Evolutionary conservation across 1,140 invertebrate species (phyloP), one percentile per base, ranked within the genome.

Genomic region (Copidosoma floridanum): DNA sequence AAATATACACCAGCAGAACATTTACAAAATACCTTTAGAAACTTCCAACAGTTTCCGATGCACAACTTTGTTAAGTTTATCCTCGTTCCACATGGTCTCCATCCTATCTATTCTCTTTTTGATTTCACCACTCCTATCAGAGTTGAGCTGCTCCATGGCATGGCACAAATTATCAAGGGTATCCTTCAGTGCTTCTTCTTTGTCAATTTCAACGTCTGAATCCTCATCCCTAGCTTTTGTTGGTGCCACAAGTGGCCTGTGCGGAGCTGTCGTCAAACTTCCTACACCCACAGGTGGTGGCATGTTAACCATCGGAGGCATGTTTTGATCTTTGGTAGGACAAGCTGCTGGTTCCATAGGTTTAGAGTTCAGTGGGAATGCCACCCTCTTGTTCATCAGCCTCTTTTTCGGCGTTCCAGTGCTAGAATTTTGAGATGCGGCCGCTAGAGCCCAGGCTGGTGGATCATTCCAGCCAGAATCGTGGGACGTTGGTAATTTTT

Each of bases 381-480:
- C 77, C 4, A 83, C 75, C 47, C 82, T 67, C 60, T 82, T 83
- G 50, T 80, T 82, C 18, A 82, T 61, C 5, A 76, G 21, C 57
- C 72, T 69, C 54, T 73, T 79, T 4, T 62, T 69, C 38, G 76
- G 71, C 3, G 68, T 71, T 14, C 63, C 67, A 38, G 48, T 16
- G 1, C 62, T 29, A 53, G 56, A 62, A 29, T 68, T 46, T 20
- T 68, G 60, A 14, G 54, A 41, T 8, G 66, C 59, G 16, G 55
- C 35, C 16, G 66, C 59, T 18, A 68, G 70, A n/a, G 71, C 72
- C 73, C 80, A 80, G 54, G 76, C 74, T 50, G 82, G 82, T 18
- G 82, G 81, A 71, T 83, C 82, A 51, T 83, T 83, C 82, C 82
- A 83, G 11, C 81, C 82, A 5, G 80, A 68, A 62, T 82, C 77